Conservation (phyloP, 2,797 vertebrate genomes). For the Periparus ater region DNA sequence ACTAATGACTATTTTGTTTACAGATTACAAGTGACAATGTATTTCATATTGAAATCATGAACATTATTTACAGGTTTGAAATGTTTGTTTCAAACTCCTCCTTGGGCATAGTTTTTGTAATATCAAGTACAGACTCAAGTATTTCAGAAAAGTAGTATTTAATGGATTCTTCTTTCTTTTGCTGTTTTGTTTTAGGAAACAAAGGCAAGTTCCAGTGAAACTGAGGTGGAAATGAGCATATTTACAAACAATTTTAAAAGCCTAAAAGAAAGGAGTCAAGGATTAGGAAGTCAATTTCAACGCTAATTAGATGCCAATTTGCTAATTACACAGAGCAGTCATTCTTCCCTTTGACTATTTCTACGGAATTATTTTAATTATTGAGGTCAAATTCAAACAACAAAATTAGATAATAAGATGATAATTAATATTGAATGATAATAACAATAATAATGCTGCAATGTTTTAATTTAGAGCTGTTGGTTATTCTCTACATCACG, state of each 20-base stretch:
- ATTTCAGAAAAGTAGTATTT: neutral
- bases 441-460: neutral
- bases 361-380: neutral
- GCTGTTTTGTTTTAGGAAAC: neutral
- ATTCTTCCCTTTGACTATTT: neutral
- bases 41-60: neutral
- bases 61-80: neutral
- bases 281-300: neutral
- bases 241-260: neutral
- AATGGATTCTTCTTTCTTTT: neutral
- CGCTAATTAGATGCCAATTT: neutral
- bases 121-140: neutral
- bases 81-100: neutral
- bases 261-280: neutral
- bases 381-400: neutral
- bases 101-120: neutral
- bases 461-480: neutral
- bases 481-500: neutral
- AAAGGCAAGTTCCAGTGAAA: neutral
- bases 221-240: neutral
- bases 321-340: neutral
- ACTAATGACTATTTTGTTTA: neutral
- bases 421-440: neutral
- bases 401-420: neutral
- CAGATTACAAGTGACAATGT: fast-evolving